phyloP scores from a whole-genome alignment of 2,113 vertebrate species.

The Rhinolophus sinicus region DNA sequence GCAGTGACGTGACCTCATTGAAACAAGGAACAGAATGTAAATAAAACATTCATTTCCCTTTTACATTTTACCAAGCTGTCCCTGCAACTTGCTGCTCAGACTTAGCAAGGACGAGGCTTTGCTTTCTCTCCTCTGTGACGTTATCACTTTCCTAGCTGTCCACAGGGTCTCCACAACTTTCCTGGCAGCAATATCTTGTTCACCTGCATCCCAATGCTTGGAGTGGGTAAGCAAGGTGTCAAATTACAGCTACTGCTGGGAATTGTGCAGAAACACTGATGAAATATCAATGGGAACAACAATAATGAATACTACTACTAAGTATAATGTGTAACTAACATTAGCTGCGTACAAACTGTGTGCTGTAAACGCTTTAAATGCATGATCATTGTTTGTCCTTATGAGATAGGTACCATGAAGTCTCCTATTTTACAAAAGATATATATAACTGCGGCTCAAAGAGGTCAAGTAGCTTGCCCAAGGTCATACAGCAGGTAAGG shows the following conservation, averaged over 20 bases:
- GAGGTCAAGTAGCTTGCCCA: neutral
- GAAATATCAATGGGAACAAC: neutral
- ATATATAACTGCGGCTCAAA: neutral
- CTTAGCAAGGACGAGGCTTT: neutral
- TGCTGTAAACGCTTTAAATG: neutral
- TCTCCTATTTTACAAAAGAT: neutral
- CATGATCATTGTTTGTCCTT: neutral
- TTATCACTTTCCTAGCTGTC: neutral
- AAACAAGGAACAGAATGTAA: neutral
- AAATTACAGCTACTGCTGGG: neutral
- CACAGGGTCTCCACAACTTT: neutral
- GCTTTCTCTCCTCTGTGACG: neutral
- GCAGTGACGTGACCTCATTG: neutral
- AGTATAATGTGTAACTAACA: neutral
- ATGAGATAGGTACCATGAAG: neutral
- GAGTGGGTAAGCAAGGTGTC: neutral
- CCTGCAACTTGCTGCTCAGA: neutral
- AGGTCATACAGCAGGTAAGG: neutral
- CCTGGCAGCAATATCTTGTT: neutral
- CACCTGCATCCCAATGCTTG: neutral
- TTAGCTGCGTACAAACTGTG: neutral
- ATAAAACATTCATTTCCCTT: neutral
- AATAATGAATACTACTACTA: neutral
- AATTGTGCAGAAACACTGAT: neutral
- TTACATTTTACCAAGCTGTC: neutral